Conservation (phyloP, 2,888 invertebrate genomes). For the Mesodorylaimus sp. region DNA sequence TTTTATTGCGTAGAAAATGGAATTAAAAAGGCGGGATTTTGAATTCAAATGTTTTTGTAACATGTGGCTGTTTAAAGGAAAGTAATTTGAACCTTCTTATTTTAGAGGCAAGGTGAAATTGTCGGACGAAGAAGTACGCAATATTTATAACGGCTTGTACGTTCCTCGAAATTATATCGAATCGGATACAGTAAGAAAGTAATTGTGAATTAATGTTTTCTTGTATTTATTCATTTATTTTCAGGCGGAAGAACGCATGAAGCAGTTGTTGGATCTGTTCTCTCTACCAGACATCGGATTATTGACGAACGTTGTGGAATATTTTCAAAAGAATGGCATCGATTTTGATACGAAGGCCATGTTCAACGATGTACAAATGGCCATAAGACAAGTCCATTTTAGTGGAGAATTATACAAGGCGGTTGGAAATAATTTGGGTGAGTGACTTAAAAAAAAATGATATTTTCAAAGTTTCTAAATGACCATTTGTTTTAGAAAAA, state of each 20-base stretch:
- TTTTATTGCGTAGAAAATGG: no score
- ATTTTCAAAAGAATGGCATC: conserved; percentile 67
- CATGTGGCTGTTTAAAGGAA: neutral
- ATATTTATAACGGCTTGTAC: conserved; percentile 47
- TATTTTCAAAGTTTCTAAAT: neutral
- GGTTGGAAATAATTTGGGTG: neutral
- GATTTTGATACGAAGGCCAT: conserved; percentile 87
- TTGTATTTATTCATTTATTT: no score
- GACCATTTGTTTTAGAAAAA: neutral
- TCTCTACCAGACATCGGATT: conserved; percentile 89
- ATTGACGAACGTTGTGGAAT: conserved; percentile 77
- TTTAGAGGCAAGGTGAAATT: conserved; percentile 53
- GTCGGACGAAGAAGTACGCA: conserved; percentile 60
- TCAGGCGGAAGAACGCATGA: conserved; percentile 48
- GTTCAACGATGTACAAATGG: conserved; percentile 59
- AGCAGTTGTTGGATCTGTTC: conserved; percentile 84
- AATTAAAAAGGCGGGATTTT: conserved; percentile 32
- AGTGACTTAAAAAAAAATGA: neutral
- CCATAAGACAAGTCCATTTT: conserved; percentile 12
- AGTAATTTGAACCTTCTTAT: conserved; percentile 4
- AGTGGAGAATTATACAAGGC: neutral
- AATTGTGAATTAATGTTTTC: neutral
- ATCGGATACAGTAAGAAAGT: neutral
- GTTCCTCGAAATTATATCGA: conserved; percentile 1
- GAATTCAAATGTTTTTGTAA: no score